Evolutionary conservation across 2,888 invertebrate species (phyloP), one percentile per base, ranked within the genome.

Genomic region (Oxyteleia sp.): DNA sequence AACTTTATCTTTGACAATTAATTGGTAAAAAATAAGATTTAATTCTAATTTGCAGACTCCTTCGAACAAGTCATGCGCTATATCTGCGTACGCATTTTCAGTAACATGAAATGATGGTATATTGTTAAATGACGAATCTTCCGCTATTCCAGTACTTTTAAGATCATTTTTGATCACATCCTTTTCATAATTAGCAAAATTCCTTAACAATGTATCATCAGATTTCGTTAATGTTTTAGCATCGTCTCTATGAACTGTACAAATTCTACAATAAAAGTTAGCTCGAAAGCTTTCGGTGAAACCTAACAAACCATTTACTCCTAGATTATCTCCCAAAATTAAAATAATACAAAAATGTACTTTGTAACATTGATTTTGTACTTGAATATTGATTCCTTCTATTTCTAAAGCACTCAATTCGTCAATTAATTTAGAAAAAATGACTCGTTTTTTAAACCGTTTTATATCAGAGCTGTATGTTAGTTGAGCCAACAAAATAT

Each of bases 221-320:
- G 23, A 5, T 5, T 23, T 23, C 23, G 23, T 5, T 23, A 23
- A 2, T 49, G 68, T 68, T 18, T 61, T 18, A 0, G 59, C 43
- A 11, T 41, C 26, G 0, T 23, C 45, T 35, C 59, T 74, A 1
- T 61, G 59, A 11, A 53, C 29, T 18, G 47, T 59, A 15, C 68
- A 81, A 10, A 74, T 16, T 8, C 74, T 23, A 47, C 81, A 74
- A 41, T 61, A 81, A 45, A 13, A 29, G 45, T 72, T 74, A 3
- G 72, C 61, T 23, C 55, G 26, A 45, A 35, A 47, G 26, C 74
- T 10, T 59, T 59, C 47, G 1, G 53, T 68, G 38, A 55, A 69
- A 1, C 26, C 61, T 13, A 66, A 41, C 4, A 68, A 2, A 8
- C 32, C 41, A 49, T 64, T 82, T 3, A 82, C n/a, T 4, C 66